phyloP scores from a whole-genome alignment of 2,888 invertebrate species.

The Euzophera pinguis region DNA sequence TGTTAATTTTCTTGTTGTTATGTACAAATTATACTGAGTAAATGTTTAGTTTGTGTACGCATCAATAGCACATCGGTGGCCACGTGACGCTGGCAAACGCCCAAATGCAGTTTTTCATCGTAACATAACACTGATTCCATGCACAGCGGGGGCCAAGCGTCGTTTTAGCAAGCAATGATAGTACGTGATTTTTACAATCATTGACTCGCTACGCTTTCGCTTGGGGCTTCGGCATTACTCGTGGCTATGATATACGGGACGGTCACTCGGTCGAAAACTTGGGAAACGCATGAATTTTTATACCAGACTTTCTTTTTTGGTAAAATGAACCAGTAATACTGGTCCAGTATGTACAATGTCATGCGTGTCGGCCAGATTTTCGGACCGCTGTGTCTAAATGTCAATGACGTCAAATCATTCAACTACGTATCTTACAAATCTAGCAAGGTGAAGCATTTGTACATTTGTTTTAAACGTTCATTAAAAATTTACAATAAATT shows the following conservation, averaged over 20 bases:
- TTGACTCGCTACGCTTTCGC: not conserved
- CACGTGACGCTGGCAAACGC: constrained; percentile 22
- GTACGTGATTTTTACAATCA: constrained; percentile 1
- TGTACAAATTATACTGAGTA: not conserved
- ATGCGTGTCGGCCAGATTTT: not conserved
- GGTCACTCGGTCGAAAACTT: not conserved
- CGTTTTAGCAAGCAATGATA: constrained; percentile 31
- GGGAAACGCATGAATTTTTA: not conserved
- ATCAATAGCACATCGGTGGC: not conserved
- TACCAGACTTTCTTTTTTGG: too few species aligned
- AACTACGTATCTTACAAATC: not conserved
- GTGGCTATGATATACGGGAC: not conserved
- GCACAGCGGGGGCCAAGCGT: constrained; percentile 39
- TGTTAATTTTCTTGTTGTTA: not conserved
- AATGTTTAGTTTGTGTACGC: constrained; percentile 8
- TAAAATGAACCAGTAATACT: too few species aligned
- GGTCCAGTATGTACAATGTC: not conserved
- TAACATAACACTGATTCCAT: constrained; percentile 36
- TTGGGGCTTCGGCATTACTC: not conserved
- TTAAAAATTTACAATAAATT: too few species aligned
- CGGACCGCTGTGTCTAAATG: not conserved
- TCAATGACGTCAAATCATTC: not conserved
- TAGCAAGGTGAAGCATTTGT: not conserved
- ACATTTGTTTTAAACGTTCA: constrained; percentile 1
- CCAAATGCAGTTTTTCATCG: constrained; percentile 20